Evolutionary conservation across 2,888 invertebrate genomes (phyloP).

Genomic region (Exephanes ischioxanthus): DNA sequence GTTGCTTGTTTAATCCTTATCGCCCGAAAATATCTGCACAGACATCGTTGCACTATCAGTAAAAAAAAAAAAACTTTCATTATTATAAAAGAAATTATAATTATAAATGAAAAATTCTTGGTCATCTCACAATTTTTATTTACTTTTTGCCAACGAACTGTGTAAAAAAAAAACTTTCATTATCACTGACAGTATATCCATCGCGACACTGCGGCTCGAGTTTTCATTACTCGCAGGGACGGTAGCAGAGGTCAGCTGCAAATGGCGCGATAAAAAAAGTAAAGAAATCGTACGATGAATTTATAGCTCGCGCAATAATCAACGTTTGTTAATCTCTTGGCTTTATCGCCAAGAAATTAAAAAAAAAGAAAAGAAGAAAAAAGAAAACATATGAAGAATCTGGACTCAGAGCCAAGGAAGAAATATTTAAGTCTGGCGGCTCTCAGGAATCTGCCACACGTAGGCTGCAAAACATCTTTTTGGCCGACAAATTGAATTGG

Average conservation of each 20-base stretch:
- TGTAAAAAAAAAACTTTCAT: neutral
- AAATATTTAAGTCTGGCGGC: slow-evolving; percentile 25
- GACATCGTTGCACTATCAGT: no score
- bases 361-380: neutral
- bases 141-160: no score
- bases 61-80: no score
- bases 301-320: neutral
- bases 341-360: neutral
- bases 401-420: slow-evolving; percentile 6
- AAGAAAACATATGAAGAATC: neutral
- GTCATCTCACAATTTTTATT: no score
- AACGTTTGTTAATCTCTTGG: neutral
- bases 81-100: no score
- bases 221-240: neutral
- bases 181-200: neutral
- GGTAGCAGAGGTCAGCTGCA: neutral
- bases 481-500: slow-evolving; percentile 34
- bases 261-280: neutral
- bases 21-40: neutral
- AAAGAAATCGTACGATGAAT: neutral
- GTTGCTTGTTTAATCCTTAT: neutral
- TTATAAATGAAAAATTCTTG: no score
- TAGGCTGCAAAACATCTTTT: slow-evolving; percentile 31
- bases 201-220: neutral
- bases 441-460: slow-evolving; percentile 9